Base-by-base conservation (phyloP, 92 coral and sea anemone species). In the Porites cylindrica region DNA sequence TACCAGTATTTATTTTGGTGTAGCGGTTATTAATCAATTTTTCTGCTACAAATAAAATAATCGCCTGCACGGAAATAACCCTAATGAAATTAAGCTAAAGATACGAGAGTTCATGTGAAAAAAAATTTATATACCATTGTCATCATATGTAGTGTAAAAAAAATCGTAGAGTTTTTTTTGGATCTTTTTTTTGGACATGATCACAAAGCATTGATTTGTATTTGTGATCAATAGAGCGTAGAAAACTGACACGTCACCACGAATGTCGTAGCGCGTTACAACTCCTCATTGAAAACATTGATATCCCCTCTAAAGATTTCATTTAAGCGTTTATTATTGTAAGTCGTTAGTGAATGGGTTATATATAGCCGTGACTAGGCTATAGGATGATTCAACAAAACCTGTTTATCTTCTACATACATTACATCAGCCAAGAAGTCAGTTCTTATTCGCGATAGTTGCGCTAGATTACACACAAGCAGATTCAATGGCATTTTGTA, bases 201-300 rank as follows among this genome's bases (percentile, higher is more conserved):
- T 51, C 43, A 53, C 18, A 65, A 62, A 8, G 23, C 70, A 17
- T 13, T 7, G 53, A 62, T 38, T 82, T 82, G 71, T 50, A 38
- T 29, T 72, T 82, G 87, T 60, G 87, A 63, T 75, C 87, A 72
- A 11, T 7, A 8, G 74, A 83, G 72, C 87, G 73, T 74, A 58
- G 0, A 76, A 77, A 85, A 12, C 24, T 89, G 98, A 89, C 98
- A 94, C 98, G 98, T 94, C 98, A 94, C 91, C 98, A 70, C 14
- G 72, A 86, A 76, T 66, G 60, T 23, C 97, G 97, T 94, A 66
- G 62, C 51, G 0, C 79, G 23, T 76, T 86, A 26, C 69, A 61
- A 68, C 82, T 85, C 63, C 64, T 75, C 47, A 14, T 53, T 56
- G 11, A 62, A 74, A 83, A 60, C 62, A 83, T 72, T 65, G 80